Percentiles rank a stretch among this genome's conserved stretches.
These are phyloP conservation scores for Iphiclides podalirius DNA, from an alignment of 2,888 invertebrate species.

Conservation along the genomic window DNA sequence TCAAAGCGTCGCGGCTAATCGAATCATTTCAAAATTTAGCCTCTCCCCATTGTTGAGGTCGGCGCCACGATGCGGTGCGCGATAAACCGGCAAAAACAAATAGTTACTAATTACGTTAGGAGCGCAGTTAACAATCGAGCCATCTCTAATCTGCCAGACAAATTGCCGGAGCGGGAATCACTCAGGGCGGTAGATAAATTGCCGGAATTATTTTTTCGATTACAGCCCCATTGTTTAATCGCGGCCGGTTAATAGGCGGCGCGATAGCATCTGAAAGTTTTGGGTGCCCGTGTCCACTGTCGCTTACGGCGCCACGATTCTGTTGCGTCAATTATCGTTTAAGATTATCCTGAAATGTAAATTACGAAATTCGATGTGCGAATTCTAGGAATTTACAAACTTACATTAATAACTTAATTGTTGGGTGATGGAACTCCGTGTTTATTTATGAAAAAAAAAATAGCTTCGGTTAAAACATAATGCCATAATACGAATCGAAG, in stretches of 20 bases:
- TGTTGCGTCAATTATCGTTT: no score
- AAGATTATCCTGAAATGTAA: no score
- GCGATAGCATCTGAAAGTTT: slow-evolving; percentile 51
- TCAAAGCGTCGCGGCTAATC: slow-evolving; percentile 45
- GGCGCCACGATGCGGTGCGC: slow-evolving; percentile 43
- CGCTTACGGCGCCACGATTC: not conserved
- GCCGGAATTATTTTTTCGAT: slow-evolving; percentile 76
- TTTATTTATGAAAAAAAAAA: no score
- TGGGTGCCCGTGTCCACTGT: slow-evolving; percentile 39
- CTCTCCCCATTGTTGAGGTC: slow-evolving; percentile 65
- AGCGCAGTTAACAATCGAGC: slow-evolving; percentile 64
- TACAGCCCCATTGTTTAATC: slow-evolving; percentile 73
- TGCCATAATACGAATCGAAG: no score
- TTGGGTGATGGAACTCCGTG: no score
- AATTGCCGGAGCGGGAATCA: slow-evolving; percentile 61
- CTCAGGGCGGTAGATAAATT: slow-evolving; percentile 53
- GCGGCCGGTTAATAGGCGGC: slow-evolving; percentile 57
- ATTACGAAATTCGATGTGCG: no score
- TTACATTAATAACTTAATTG: no score
- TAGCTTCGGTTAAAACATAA: no score
- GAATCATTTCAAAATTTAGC: slow-evolving; percentile 56
- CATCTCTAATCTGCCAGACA: slow-evolving; percentile 67
- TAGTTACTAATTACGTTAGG: slow-evolving; percentile 71
- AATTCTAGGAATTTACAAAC: no score
- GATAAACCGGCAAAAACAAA: slow-evolving; percentile 71